phyloP scores from a whole-genome alignment of 2,113 vertebrate genomes.

The Cisticola juncidis region DNA sequence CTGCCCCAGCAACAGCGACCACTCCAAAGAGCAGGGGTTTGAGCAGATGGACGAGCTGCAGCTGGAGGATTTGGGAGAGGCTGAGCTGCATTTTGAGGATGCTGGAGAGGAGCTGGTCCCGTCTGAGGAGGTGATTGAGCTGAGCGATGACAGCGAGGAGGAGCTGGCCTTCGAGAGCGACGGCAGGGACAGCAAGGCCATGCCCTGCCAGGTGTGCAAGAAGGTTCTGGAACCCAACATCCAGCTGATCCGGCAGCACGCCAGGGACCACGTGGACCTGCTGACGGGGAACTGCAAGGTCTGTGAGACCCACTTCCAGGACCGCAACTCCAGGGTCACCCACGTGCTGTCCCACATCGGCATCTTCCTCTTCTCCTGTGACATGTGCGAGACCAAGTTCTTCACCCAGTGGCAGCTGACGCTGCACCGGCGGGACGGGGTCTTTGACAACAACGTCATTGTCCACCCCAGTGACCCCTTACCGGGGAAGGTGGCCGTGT shows the following conservation, averaged over 20 bases:
- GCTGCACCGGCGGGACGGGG: conserved; percentile 84
- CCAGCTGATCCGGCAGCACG: conserved; percentile 83
- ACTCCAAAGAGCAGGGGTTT: conserved; percentile 72
- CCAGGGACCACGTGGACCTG: conserved; percentile 84
- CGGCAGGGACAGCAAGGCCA: conserved; percentile 71
- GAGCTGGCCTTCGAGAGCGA: conserved; percentile 86
- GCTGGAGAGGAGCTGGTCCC: conserved; percentile 79
- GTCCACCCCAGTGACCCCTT: conserved; percentile 76
- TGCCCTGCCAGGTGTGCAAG: conserved; percentile 87
- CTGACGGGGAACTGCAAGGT: conserved; percentile 82
- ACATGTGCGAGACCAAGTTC: conserved; percentile 93
- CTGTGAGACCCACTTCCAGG: conserved; percentile 87
- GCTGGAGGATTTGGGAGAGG: conserved; percentile 78
- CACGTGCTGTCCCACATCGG: conserved; percentile 90
- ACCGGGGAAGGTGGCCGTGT: conserved; percentile 55
- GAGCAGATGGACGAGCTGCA: conserved; percentile 79
- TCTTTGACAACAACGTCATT: conserved; percentile 78
- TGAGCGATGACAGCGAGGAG: conserved; percentile 92
- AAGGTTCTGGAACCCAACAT: conserved; percentile 85
- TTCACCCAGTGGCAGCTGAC: conserved; percentile 88
- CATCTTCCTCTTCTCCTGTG: conserved; percentile 91
- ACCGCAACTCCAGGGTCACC: conserved; percentile 78
- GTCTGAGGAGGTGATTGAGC: conserved; percentile 88
- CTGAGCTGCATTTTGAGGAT: conserved; percentile 71
- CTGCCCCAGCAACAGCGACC: conserved; percentile 74